Conservation (phyloP, 2,797 vertebrate genomes). For the Syndactyla subalaris region DNA sequence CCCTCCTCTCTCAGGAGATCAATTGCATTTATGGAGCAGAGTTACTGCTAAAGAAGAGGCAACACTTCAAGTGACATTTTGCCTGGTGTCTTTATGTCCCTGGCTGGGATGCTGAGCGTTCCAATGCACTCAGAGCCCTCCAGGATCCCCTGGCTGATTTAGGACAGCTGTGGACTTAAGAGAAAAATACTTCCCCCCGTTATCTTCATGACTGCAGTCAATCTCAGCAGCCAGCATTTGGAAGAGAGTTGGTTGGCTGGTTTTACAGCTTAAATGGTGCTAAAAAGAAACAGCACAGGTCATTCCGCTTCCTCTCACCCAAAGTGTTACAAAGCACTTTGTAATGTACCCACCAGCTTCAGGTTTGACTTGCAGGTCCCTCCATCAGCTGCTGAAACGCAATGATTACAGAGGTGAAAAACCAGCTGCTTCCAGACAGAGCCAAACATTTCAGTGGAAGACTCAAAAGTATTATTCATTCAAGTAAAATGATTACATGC, state of each 20-base stretch:
- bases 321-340: slow-evolving; percentile 34
- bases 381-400: not conserved
- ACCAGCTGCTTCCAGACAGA: not conserved
- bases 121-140: not conserved
- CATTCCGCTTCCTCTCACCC: slow-evolving; percentile 45
- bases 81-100: slow-evolving; percentile 45
- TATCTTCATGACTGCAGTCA: slow-evolving; percentile 64
- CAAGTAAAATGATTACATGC: not conserved
- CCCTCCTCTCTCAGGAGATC: slow-evolving; percentile 63
- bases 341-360: not conserved
- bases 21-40: slow-evolving; percentile 65
- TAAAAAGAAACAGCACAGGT: slow-evolving; percentile 56
- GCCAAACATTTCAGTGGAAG: not conserved
- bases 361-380: not conserved
- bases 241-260: slow-evolving; percentile 33
- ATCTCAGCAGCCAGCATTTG: slow-evolving; percentile 40
- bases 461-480: not conserved
- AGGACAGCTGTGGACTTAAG: slow-evolving; percentile 26
- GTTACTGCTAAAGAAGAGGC: slow-evolving; percentile 52
- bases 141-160: slow-evolving; percentile 41
- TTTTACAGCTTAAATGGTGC: slow-evolving; percentile 61
- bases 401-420: not conserved
- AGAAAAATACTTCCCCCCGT: slow-evolving; percentile 44
- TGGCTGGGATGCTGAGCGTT: slow-evolving; percentile 1
- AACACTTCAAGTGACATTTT: slow-evolving; percentile 60